Evolutionary conservation across 2,797 vertebrate genomes (phyloP), one percentile per base, ranked within the genome.

Genomic region (Rhinophrynus dorsalis): DNA sequence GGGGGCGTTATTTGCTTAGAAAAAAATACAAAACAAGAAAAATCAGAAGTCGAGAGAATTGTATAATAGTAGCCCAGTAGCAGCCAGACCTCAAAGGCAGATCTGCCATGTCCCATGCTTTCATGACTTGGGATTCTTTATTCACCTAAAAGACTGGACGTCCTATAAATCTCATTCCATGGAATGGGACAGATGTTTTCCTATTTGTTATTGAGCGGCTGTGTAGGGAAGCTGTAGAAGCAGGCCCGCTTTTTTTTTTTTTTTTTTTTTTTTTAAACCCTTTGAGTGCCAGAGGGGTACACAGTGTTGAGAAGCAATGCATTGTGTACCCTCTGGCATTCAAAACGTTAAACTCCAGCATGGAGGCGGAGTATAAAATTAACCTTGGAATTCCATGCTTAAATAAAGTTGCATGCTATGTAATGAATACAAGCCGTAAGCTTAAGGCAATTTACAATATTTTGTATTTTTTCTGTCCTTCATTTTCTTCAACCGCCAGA

Each of bases 81-180:
- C 68, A 76, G 67, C 67, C 56, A 77, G 29, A 20, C 45, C 72
- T 71, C 6, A 26, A 17, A 27, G 63, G 55, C 1, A 77, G 54
- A 68, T 42, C 67, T 17, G 76, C 60, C 30, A 1, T 44, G 5
- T 26, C 24, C 24, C 5, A 17, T 63, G 62, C 72, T 47, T 48
- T 38, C 62, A 44, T 38, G 60, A 54, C 2, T 0, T 45, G 15
- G 71, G 38, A 50, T 51, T 68, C 21, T 76, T 72, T 24, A 12
- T 62, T 44, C 45, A n/a, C 30, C 21, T 0, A 10, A 55, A 20
- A 37, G 51, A 61, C 12, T 1, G 33, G 35, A 68, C 55, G 20
- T 48, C 23, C 74, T 75, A 0, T 67, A 75, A 81, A 70, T 81
- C 59, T 67, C 33, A 10, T 69, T 54, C 75, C 17, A 3, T 57